Conservation (phyloP, 2,888 invertebrate species). For the Oxyscelio sp. region DNA sequence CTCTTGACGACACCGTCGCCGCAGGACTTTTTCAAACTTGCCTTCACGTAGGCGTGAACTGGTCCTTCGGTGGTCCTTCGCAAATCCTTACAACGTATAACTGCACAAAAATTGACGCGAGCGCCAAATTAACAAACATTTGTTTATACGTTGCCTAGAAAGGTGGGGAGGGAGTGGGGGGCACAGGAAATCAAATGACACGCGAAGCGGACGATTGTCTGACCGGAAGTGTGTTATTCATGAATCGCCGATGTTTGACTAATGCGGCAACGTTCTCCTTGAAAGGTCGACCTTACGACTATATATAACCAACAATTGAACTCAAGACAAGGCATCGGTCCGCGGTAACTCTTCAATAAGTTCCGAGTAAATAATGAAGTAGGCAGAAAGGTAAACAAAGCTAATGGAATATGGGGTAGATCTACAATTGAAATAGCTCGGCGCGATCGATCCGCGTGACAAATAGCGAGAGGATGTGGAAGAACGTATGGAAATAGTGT, state of each 20-base stretch:
- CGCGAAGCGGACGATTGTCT: conserved; percentile 55
- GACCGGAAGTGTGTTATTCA: conserved; percentile 79
- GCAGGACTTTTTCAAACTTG: conserved; percentile 88
- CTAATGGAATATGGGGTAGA: conserved; percentile 28
- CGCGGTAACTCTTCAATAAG: no score
- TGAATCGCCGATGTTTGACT: conserved; percentile 78
- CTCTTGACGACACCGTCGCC: conserved; percentile 92
- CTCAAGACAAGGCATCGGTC: no score
- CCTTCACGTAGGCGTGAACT: conserved; percentile 95
- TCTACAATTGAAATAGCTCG: conserved; percentile 48
- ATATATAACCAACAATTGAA: no score
- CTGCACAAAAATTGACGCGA: conserved; percentile 88
- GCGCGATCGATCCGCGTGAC: conserved; percentile 56
- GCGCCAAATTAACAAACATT: conserved; percentile 43
- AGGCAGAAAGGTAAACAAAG: conserved; percentile 64
- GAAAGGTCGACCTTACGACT: conserved; percentile 45
- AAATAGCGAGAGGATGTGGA: conserved; percentile 4
- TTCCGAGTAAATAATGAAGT: no score
- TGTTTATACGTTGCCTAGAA: neutral
- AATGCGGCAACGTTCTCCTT: conserved; percentile 83
- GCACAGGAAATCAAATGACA: conserved; percentile 10
- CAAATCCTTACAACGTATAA: conserved; percentile 93
- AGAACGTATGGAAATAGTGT: neutral
- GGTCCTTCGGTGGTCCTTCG: conserved; percentile 91
- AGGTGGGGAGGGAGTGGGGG: neutral